Evolutionary conservation across 2,888 invertebrate genomes (phyloP), one percentile per base, ranked within the genome.

Genomic region (Unio pictorum): DNA sequence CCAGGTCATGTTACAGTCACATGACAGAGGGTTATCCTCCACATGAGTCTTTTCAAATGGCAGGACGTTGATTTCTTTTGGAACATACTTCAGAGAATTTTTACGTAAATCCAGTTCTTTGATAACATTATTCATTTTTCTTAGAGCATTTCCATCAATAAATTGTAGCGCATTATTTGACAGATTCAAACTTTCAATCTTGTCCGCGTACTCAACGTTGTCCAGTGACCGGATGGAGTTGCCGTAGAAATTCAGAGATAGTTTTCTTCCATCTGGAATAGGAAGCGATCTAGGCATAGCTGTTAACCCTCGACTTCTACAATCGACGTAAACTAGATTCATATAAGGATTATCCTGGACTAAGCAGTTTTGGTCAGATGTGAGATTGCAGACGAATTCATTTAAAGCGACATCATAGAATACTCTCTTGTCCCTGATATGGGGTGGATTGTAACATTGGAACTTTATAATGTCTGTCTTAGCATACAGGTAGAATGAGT

Each of bases 1-100:
- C 76, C 76, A 79, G 1, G 73, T 64, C 77, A 75, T 76, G 15
- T 74, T 72, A 58, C 76, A 77, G 17, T 64, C 56, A 62, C 79
- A 77, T 45, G 64, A 68, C 17, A 79, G 64, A 3, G 63, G 64
- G 57, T 79, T 79, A 20, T 68, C 72, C 23, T 60, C 17, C 17
- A 76, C 64, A 4, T 55, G 26, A 0, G 69, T 63, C 45, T 72
- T 63, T 55, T 74, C 66, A 58, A 61, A 81, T 57, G 18, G 58
- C 55, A 20, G 73, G 64, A 8, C 79, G 66, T 15, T 69, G n/a
- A 68, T 81, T 81, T 55, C 68, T 71, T 57, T 62, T 71, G 34
- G 66, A 71, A 67, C 67, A 67, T 66, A 75, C 57, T 23, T 34
- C n/a, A 15, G 67, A 66, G n/a, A 45, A 28, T 55, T 73, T 64